Base-by-base conservation (phyloP, 1,140 invertebrate genomes). In the Leptoteleia sp. region DNA sequence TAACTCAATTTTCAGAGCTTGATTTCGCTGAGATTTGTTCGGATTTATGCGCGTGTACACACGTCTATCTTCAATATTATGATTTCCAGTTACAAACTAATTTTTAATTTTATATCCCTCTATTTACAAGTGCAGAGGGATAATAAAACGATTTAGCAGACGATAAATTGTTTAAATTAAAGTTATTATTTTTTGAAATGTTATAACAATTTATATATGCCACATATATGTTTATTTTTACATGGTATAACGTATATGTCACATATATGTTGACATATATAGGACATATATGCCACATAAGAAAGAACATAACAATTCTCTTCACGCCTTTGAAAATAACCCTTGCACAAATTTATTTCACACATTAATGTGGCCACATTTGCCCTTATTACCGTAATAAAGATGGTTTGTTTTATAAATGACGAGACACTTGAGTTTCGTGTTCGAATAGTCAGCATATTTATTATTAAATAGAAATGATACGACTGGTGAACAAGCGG, bases 401-500 rank as follows among this genome's bases (percentile, higher is more conserved):
- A 71, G 37, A 61, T 61, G 45, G n/a, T 33, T 54, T 27, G 13
- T 33, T 71, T 35, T n/a, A 57, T 33, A 31, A 62, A 31, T 54
- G 29, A 52, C 27, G 38, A 8, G 31, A 50, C 59, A 50, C 50
- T 64, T 42, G 43, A 48, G 33, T 27, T 64, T 48, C 55, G 55
- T 71, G 35, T 73, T 15, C 11, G 42, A 33, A 55, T 70, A 70
- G 70, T 76, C 12, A 70, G 40, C 25, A 55, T 62, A 48, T 70
- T 76, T 70, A 76, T 57, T 72, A 54, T 76, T 55, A 43, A 64
- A 52, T 57, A 59, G 31, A 65, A 64, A 67, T 71, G 65, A 77
- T 64, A 67, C 38, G 57, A 15, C 16, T 61, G 40, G 62, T 64
- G 70, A 75, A 73, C 55, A 62, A 68, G 57, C 70, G 43, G 35